These are phyloP conservation scores for Stramonita haemastoma DNA, from an alignment of 2,888 invertebrate genomes.

Conservation along the genomic window DNA sequence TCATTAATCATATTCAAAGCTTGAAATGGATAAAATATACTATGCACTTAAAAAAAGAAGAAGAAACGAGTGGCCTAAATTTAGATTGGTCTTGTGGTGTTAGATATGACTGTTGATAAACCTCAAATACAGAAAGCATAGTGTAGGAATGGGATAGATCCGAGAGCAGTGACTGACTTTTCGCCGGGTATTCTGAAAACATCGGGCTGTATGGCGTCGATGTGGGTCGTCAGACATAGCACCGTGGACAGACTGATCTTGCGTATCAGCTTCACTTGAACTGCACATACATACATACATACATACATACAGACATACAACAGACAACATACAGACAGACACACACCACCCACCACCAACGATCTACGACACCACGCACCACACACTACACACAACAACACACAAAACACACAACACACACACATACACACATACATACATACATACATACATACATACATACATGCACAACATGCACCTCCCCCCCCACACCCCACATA, in stretches of 20 bases:
- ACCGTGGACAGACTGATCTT: not conserved
- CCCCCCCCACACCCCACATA: too few relatives aligned
- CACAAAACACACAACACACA: conserved; percentile 10
- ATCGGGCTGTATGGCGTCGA: not conserved
- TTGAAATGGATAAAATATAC: too few relatives aligned
- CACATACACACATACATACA: not conserved
- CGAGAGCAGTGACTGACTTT: not conserved
- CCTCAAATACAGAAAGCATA: too few relatives aligned
- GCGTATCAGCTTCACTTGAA: not conserved
- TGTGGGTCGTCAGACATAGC: not conserved
- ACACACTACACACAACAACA: not conserved
- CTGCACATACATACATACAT: not conserved
- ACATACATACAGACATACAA: not conserved
- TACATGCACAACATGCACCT: not conserved
- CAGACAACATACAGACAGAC: not conserved
- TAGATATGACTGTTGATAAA: too few relatives aligned
- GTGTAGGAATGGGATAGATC: too few relatives aligned
- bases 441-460: not conserved
- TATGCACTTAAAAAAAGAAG: too few relatives aligned
- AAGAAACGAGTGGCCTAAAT: too few relatives aligned
- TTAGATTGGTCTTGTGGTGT: too few relatives aligned
- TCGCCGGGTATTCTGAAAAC: not conserved
- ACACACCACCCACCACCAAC: too few relatives aligned
- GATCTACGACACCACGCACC: too few relatives aligned
- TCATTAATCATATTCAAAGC: too few relatives aligned